Evolutionary conservation across 2,113 vertebrate genomes (phyloP).

Genomic region (Pollimyrus isidori): DNA sequence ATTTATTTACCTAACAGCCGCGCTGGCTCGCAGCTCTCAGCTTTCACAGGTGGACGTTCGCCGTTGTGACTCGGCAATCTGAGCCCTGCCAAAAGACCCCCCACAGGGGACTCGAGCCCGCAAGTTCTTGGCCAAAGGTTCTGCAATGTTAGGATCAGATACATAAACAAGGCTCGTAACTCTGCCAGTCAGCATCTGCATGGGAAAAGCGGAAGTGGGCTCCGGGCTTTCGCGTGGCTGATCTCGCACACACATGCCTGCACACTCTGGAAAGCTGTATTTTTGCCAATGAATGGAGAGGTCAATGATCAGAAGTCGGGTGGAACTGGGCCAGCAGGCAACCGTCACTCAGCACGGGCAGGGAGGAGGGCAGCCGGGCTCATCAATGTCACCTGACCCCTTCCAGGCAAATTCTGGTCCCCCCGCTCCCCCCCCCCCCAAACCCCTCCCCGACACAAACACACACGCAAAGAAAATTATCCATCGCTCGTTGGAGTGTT

Average conservation of each 20-base stretch:
- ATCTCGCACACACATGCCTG: not conserved
- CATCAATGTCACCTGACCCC: not conserved
- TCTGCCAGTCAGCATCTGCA: not conserved
- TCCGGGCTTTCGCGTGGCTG: not conserved
- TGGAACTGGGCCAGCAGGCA: not conserved
- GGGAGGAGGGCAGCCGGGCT: not conserved
- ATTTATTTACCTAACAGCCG: constrained; percentile 7
- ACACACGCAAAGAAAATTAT: not conserved
- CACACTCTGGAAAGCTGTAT: not conserved
- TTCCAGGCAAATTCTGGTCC: not conserved
- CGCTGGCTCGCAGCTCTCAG: not conserved
- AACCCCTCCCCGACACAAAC: not conserved
- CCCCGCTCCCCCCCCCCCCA: not conserved
- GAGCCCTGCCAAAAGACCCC: not conserved
- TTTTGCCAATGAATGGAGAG: not conserved
- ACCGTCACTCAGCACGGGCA: not conserved
- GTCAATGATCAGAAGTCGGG: not conserved
- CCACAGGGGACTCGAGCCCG: not conserved
- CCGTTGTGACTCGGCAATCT: not conserved
- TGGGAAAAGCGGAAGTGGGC: not conserved
- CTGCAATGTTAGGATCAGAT: not conserved
- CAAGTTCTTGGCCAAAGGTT: not conserved
- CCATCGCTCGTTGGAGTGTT: not conserved
- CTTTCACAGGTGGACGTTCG: not conserved
- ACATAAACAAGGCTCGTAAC: not conserved